Conservation (phyloP, 2,888 invertebrate species). For the Antheraea yamamai region DNA sequence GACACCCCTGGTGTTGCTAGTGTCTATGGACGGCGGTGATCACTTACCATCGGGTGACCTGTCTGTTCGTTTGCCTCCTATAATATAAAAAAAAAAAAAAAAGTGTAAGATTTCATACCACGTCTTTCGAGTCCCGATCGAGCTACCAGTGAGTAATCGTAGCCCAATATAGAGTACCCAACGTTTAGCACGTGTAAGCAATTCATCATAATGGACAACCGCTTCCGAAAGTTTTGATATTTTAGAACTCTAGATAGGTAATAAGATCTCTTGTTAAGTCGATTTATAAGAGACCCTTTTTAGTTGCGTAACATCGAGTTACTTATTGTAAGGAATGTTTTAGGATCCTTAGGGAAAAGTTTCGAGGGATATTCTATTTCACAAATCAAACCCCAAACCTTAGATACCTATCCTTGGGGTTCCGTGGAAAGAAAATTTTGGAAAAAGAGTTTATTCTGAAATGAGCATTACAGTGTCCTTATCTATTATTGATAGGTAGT, state of each 20-base stretch:
- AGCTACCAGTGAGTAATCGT: not conserved
- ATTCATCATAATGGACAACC: not conserved
- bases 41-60: no score
- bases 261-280: conserved; percentile 22
- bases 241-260: conserved; percentile 17
- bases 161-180: not conserved
- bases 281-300: conserved; percentile 24
- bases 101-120: not conserved
- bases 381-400: conserved; percentile 29
- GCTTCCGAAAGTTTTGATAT: conserved; percentile 9
- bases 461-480: not conserved
- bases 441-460: not conserved
- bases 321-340: conserved; percentile 25
- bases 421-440: not conserved
- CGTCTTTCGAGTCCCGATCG: not conserved
- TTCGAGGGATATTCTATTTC: conserved; percentile 31
- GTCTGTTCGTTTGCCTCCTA: no score
- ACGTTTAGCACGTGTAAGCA: not conserved
- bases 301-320: conserved; percentile 26
- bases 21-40: no score
- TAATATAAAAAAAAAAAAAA: no score
- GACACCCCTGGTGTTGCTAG: no score
- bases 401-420: conserved; percentile 15
- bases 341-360: conserved; percentile 29
- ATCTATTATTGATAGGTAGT: not conserved